Percentiles rank a stretch among this genome's conserved stretches.
phyloP scores from a whole-genome alignment of 2,888 invertebrate species.

The Tipula helvola region DNA sequence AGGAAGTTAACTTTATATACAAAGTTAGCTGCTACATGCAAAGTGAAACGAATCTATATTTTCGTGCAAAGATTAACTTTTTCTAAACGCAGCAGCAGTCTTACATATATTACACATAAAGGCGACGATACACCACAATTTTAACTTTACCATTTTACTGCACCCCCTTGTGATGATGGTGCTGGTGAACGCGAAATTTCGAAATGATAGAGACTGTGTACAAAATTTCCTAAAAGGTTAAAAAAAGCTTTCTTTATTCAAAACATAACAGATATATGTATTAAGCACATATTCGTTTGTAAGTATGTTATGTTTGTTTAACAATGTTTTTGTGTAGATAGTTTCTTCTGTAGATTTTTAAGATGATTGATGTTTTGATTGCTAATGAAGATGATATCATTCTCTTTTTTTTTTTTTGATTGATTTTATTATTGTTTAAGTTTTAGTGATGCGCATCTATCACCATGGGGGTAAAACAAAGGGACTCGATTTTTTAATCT shows the following conservation, averaged over 20 bases:
- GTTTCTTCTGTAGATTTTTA: background rate
- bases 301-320: background rate
- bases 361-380: background rate
- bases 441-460: background rate
- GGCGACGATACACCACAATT: background rate
- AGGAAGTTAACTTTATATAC: background rate
- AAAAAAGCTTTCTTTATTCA: background rate
- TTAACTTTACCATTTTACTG: background rate
- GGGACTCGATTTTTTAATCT: background rate
- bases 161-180: background rate
- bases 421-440: background rate
- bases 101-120: background rate
- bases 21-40: background rate
- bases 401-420: background rate
- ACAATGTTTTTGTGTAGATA: background rate
- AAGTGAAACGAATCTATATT: background rate
- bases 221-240: background rate
- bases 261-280: background rate
- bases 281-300: background rate
- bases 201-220: background rate
- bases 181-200: no score
- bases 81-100: background rate
- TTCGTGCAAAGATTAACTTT: background rate
- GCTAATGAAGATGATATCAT: background rate
- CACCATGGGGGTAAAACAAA: background rate